Percentiles rank a stretch among this genome's conserved stretches.
Conservation (phyloP, 2,888 invertebrate genomes). For the Chloroclysta siterata region DNA sequence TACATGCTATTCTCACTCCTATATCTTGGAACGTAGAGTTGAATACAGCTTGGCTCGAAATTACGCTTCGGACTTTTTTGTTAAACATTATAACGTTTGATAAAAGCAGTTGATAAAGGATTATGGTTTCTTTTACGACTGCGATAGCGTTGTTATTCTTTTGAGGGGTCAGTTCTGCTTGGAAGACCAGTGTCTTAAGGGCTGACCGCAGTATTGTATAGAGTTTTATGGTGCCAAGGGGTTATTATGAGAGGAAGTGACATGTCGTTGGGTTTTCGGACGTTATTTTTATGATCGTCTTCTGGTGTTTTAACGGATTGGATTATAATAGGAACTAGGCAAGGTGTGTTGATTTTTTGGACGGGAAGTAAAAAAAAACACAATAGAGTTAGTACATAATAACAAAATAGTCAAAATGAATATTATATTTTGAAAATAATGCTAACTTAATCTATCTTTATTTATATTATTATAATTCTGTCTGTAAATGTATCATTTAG, state of each 20-base stretch:
- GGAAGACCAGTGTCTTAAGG: constrained; percentile 47
- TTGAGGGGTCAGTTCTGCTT: constrained; percentile 46
- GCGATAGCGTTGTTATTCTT: constrained; percentile 13
- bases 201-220: constrained; percentile 56
- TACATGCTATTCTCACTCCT: constrained; percentile 16
- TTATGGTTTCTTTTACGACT: constrained; percentile 3
- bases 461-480: too few species aligned
- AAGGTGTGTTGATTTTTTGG: constrained; percentile 3
- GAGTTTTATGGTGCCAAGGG: constrained; percentile 67
- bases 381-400: too few species aligned
- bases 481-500: too few species aligned
- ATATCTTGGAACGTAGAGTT: neutral
- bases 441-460: too few species aligned
- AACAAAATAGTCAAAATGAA: too few species aligned
- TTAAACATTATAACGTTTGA: constrained; percentile 16
- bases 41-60: constrained; percentile 3
- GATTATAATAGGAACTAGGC: constrained; percentile 30
- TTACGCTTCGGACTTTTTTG: constrained; percentile 17
- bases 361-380: too few species aligned
- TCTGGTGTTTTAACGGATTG: constrained; percentile 47
- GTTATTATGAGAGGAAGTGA: constrained; percentile 63
- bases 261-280: constrained; percentile 70
- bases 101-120: neutral
- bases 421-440: too few species aligned
- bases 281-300: constrained; percentile 64